These are phyloP conservation scores for Chamaetylas fuelleborni DNA, from an alignment of 2,113 vertebrate species.

Conservation along the genomic window DNA sequence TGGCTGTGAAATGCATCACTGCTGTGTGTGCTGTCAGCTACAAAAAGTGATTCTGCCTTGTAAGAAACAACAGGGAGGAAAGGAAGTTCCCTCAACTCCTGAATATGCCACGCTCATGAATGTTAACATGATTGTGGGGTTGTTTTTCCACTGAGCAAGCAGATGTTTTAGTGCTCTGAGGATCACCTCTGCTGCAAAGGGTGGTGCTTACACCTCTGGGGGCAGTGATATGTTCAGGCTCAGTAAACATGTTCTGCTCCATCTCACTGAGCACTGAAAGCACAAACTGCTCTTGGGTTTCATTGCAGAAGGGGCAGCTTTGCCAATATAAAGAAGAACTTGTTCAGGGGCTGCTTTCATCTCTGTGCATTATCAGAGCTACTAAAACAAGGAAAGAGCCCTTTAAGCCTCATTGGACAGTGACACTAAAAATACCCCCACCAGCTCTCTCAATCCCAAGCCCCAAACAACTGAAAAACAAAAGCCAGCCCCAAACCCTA, in stretches of 20 bases:
- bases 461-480: slow-evolving; percentile 39
- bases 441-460: neutral
- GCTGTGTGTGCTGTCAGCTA: neutral
- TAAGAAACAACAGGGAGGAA: neutral
- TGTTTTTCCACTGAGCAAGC: neutral
- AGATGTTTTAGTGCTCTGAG: slow-evolving; percentile 35
- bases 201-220: neutral
- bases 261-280: slow-evolving; percentile 25
- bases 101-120: neutral
- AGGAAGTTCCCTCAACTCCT: neutral
- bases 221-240: neutral
- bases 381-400: slow-evolving; percentile 38
- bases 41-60: neutral
- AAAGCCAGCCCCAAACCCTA: slow-evolving; percentile 51
- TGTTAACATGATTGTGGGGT: neutral
- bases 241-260: slow-evolving; percentile 26
- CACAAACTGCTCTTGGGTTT: slow-evolving; percentile 4
- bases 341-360: slow-evolving; percentile 49
- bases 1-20: neutral
- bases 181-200: neutral
- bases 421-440: slow-evolving; percentile 48
- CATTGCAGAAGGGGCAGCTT: neutral
- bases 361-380: slow-evolving; percentile 30
- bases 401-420: slow-evolving; percentile 25
- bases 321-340: slow-evolving; percentile 50